Evolutionary conservation across 2,888 invertebrate genomes (phyloP).

Genomic region (Pollenia amentaria): DNA sequence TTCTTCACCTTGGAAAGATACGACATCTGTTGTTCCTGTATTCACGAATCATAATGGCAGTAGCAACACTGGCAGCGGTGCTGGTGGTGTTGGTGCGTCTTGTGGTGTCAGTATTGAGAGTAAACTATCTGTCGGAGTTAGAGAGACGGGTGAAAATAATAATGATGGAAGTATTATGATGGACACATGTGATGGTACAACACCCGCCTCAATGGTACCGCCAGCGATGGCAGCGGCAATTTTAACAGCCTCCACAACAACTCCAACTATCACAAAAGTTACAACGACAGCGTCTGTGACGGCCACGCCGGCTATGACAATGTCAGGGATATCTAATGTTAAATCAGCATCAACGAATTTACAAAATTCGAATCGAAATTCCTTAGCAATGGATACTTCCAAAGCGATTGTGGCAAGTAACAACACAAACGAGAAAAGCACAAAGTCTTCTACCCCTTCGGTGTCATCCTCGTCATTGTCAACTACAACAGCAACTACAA

Average conservation of each 20-base stretch:
- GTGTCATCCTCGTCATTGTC: constrained; percentile 6
- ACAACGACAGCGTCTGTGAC: constrained; percentile 45
- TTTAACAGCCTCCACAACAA: constrained; percentile 42
- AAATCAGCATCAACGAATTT: constrained; percentile 59
- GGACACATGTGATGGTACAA: constrained; percentile 73
- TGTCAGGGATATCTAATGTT: constrained; percentile 14
- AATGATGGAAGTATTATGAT: constrained; percentile 65
- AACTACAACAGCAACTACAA: constrained; percentile 50
- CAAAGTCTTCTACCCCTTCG: constrained; percentile 59
- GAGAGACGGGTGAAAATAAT: constrained; percentile 43
- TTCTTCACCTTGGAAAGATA: constrained; percentile 69
- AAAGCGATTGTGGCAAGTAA: constrained; percentile 54
- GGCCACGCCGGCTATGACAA: constrained; percentile 11
- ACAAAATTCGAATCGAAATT: constrained; percentile 68
- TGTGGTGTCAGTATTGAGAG: constrained; percentile 35
- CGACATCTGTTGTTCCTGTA: constrained; percentile 42
- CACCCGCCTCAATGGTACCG: constrained; percentile 49
- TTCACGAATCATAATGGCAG: constrained; percentile 71
- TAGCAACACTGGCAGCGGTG: constrained; percentile 64
- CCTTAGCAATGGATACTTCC: constrained; percentile 65
- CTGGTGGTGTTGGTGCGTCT: constrained; percentile 59
- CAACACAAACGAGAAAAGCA: constrained; percentile 67
- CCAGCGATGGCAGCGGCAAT: constrained; percentile 58
- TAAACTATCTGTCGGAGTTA: constrained; percentile 19
- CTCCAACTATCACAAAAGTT: constrained; percentile 20